These are phyloP conservation scores for Oryzias melastigma DNA, from an alignment of 2,113 vertebrate genomes.

Conservation along the genomic window DNA sequence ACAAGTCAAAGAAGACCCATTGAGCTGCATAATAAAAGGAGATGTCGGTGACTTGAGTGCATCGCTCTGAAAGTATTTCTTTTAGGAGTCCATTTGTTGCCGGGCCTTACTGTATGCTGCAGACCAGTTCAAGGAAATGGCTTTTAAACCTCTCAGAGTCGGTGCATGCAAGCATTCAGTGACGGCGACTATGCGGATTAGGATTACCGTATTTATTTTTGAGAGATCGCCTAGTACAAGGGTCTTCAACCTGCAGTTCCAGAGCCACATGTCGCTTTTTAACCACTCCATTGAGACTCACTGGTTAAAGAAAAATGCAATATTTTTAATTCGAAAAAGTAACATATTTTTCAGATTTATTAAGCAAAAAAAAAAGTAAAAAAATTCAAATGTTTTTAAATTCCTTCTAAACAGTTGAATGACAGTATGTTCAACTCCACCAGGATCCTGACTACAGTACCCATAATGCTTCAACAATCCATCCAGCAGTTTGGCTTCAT, in stretches of 20 bases:
- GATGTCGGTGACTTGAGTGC: slow-evolving; percentile 39
- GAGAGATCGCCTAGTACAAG: background rate
- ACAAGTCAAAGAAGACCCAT: slow-evolving; percentile 56
- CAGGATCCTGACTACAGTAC: no score
- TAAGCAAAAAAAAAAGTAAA: no score
- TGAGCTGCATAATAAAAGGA: slow-evolving; percentile 39
- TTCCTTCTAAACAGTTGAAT: no score
- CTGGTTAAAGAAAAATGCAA: no score
- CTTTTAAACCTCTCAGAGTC: slow-evolving; percentile 24
- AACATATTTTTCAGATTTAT: no score
- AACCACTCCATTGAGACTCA: no score
- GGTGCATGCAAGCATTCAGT: slow-evolving; percentile 16
- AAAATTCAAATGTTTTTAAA: no score
- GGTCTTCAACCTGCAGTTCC: background rate
- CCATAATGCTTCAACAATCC: no score
- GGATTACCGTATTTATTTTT: slow-evolving; percentile 23
- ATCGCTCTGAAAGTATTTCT: slow-evolving; percentile 55
- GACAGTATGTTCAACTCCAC: no score
- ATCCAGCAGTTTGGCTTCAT: no score
- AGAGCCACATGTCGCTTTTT: no score
- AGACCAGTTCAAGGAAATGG: slow-evolving; percentile 30
- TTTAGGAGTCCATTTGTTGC: slow-evolving; percentile 42
- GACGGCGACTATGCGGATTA: slow-evolving; percentile 22
- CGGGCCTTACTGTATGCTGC: slow-evolving; percentile 41
- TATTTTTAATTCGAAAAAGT: no score